A percentile compares a stretch with the other conserved stretches of the same genome.
Conservation (phyloP, 2,888 invertebrate species). For the Drosophila robusta region DNA sequence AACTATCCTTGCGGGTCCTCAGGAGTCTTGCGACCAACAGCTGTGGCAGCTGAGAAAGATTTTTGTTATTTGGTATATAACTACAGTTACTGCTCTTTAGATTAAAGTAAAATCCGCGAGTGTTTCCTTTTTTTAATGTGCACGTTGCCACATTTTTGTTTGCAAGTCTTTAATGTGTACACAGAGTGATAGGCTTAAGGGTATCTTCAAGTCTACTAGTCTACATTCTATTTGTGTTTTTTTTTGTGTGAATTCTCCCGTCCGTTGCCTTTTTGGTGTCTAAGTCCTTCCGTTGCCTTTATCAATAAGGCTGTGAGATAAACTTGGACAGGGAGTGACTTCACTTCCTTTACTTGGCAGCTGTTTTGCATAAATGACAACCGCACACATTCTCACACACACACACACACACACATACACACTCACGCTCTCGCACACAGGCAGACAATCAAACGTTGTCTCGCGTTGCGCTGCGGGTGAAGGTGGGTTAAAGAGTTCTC, state of each 20-base stretch:
- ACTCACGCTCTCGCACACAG: slow-evolving; percentile 11
- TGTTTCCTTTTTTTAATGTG: no score
- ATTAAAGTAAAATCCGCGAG: no score
- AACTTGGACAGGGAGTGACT: slow-evolving; percentile 66
- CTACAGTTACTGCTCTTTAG: no score
- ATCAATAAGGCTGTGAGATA: slow-evolving; percentile 72
- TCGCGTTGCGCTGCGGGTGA: slow-evolving; percentile 25
- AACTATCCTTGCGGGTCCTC: no score
- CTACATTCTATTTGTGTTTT: slow-evolving; percentile 20
- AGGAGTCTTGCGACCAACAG: no score
- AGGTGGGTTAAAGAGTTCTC: slow-evolving; percentile 33
- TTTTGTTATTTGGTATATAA: no score
- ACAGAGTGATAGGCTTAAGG: no score
- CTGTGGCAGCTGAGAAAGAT: no score
- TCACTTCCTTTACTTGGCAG: slow-evolving; percentile 71
- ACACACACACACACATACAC: slow-evolving; percentile 18
- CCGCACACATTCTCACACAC: slow-evolving; percentile 35
- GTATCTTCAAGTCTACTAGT: slow-evolving; percentile 11
- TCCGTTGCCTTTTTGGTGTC: slow-evolving; percentile 61
- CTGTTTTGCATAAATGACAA: slow-evolving; percentile 77
- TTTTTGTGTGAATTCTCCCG: slow-evolving; percentile 18
- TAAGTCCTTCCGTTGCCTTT: slow-evolving; percentile 76
- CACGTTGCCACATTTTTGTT: no score
- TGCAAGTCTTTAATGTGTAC: no score
- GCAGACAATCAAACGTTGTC: slow-evolving; percentile 66